A percentile compares a stretch with the other conserved stretches of the same genome.
These are phyloP conservation scores for Wasmannia auropunctata DNA, from an alignment of 1,140 invertebrate genomes.

Conservation along the genomic window DNA sequence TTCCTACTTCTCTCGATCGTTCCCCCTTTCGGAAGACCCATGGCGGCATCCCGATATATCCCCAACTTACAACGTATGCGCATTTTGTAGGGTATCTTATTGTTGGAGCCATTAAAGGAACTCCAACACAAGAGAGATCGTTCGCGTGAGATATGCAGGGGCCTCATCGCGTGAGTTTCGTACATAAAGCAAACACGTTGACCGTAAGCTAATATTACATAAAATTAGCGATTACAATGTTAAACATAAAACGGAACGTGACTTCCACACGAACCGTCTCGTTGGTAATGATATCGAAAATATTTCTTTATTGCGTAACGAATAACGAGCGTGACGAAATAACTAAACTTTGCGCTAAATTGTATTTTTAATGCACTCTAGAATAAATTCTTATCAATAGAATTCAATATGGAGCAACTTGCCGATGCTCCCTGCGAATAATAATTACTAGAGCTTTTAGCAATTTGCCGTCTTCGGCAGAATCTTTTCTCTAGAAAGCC, in stretches of 20 bases:
- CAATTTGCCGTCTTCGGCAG: not conserved
- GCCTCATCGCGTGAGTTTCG: conserved; percentile 1
- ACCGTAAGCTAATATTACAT: conserved; percentile 10
- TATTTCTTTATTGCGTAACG: not conserved
- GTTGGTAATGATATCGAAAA: not conserved
- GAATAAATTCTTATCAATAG: no score
- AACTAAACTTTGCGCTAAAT: not conserved
- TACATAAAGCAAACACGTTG: conserved; percentile 20
- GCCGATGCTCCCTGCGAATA: not conserved
- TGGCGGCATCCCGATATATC: not conserved
- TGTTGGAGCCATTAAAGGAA: conserved; percentile 11
- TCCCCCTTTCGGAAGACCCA: conserved; percentile 32
- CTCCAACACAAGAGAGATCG: not conserved
- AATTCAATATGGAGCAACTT: not conserved
- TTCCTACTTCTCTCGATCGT: conserved; percentile 59
- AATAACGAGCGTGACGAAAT: not conserved
- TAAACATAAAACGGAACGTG: not conserved
- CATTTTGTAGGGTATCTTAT: conserved; percentile 25
- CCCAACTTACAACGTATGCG: not conserved
- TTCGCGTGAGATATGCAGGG: conserved; percentile 25
- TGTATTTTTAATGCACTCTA: no score
- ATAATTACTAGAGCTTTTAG: conserved; percentile 20
- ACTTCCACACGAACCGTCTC: not conserved
- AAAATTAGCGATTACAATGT: conserved; percentile 7
- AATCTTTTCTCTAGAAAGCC: not conserved